Conservation (phyloP, 2,888 invertebrate genomes). For the Smittia aterrima region DNA sequence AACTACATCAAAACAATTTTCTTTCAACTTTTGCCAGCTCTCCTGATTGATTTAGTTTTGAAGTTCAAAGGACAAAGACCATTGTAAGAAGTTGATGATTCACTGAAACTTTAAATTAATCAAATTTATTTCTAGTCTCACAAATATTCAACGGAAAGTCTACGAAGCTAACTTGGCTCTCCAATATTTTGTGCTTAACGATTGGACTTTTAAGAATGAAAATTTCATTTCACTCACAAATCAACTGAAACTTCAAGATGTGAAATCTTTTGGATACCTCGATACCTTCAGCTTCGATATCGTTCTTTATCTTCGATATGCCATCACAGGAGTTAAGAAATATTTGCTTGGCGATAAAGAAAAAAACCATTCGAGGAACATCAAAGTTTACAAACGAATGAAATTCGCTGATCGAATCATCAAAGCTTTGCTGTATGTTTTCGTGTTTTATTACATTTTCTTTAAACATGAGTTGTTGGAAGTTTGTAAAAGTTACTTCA, state of each 20-base stretch:
- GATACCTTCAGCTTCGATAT: slow-evolving; percentile 46
- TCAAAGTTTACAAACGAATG: slow-evolving; percentile 36
- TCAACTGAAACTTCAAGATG: slow-evolving; percentile 56
- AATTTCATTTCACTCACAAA: slow-evolving; percentile 59
- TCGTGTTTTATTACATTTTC: background rate
- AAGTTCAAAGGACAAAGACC: slow-evolving; percentile 67
- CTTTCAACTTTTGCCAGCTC: slow-evolving; percentile 75
- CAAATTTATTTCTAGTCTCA: slow-evolving; percentile 59
- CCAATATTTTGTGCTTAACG: slow-evolving; percentile 69
- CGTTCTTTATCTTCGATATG: slow-evolving; percentile 47
- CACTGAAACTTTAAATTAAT: slow-evolving; percentile 16
- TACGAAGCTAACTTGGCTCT: slow-evolving; percentile 72
- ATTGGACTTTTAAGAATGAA: slow-evolving; percentile 73
- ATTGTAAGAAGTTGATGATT: slow-evolving; percentile 57
- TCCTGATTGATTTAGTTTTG: slow-evolving; percentile 68
- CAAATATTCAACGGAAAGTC: slow-evolving; percentile 76
- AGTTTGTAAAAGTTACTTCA: background rate
- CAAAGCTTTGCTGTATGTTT: background rate
- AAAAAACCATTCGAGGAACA: slow-evolving; percentile 43
- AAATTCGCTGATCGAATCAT: background rate
- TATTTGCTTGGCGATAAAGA: slow-evolving; percentile 49
- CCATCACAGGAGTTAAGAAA: slow-evolving; percentile 49
- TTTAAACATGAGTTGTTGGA: background rate
- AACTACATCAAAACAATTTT: slow-evolving; percentile 68
- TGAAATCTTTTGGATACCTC: slow-evolving; percentile 54